phyloP scores from a whole-genome alignment of 2,113 vertebrate genomes.

The Ammospiza caudacuta region DNA sequence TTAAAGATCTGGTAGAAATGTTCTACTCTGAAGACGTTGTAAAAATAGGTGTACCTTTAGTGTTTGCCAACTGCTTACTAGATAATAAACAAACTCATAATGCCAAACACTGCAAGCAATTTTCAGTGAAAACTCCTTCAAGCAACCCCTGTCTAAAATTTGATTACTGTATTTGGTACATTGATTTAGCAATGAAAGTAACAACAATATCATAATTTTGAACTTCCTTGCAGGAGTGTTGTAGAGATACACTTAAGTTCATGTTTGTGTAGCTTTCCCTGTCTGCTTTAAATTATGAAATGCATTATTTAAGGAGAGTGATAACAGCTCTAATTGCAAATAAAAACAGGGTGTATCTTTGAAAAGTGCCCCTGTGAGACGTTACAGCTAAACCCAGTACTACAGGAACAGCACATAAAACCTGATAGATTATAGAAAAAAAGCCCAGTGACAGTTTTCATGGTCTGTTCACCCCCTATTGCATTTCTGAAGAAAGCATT shows the following conservation, averaged over 20 bases:
- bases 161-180: constrained; percentile 60
- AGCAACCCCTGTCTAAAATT: constrained; percentile 18
- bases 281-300: constrained; percentile 61
- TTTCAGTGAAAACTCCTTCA: constrained; percentile 31
- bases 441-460: constrained; percentile 54
- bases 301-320: constrained; percentile 61
- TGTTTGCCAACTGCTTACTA: neutral
- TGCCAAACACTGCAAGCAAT: neutral
- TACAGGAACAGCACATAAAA: constrained; percentile 55
- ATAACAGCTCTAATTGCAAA: constrained; percentile 68
- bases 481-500: constrained; percentile 43
- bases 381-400: constrained; percentile 5
- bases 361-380: constrained; percentile 54
- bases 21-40: neutral
- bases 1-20: neutral
- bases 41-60: neutral
- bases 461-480: constrained; percentile 52
- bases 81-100: neutral
- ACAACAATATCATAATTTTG: constrained; percentile 33
- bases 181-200: constrained; percentile 62
- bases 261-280: constrained; percentile 30
- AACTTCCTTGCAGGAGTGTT: constrained; percentile 29
- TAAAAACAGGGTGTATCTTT: constrained; percentile 66
- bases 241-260: constrained; percentile 30
- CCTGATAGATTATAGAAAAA: constrained; percentile 43